Percentiles rank a stretch among this genome's conserved stretches.
phyloP scores from a whole-genome alignment of 1,140 invertebrate species.

The Drosophila pachea region DNA sequence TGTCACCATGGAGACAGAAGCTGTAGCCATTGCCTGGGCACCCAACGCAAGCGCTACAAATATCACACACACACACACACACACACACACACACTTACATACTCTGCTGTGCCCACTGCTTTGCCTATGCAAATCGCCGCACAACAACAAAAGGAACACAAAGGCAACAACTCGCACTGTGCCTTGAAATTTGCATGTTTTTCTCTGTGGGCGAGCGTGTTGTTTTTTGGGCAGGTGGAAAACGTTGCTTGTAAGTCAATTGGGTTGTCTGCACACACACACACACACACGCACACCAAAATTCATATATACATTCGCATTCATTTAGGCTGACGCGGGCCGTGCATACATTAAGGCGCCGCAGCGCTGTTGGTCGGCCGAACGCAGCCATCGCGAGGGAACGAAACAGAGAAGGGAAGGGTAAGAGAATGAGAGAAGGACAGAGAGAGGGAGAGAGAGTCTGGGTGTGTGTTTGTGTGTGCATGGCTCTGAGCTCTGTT shows the following conservation, averaged over 20 bases:
- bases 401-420: neutral
- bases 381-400: no score
- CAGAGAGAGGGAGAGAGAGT: neutral
- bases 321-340: constrained; percentile 62
- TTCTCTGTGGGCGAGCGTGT: constrained; percentile 47
- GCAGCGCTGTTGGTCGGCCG: constrained; percentile 37
- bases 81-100: no score
- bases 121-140: constrained; percentile 71
- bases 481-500: constrained; percentile 61
- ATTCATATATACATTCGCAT: constrained; percentile 54
- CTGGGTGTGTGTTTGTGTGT: neutral
- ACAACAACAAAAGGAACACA: constrained; percentile 50
- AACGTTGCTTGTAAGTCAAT: constrained; percentile 65
- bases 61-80: no score
- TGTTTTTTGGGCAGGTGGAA: constrained; percentile 40
- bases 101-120: constrained; percentile 10
- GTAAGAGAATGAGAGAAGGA: constrained; percentile 9
- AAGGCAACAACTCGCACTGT: constrained; percentile 39
- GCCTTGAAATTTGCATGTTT: constrained; percentile 69
- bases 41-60: neutral
- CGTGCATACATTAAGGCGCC: constrained; percentile 64
- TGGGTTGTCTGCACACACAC: constrained; percentile 45
- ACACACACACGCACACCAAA: constrained; percentile 9
- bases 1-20: constrained; percentile 69
- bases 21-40: constrained; percentile 27